phyloP scores from a whole-genome alignment of 2,888 invertebrate genomes.

The Anagyrus pseudococci region DNA sequence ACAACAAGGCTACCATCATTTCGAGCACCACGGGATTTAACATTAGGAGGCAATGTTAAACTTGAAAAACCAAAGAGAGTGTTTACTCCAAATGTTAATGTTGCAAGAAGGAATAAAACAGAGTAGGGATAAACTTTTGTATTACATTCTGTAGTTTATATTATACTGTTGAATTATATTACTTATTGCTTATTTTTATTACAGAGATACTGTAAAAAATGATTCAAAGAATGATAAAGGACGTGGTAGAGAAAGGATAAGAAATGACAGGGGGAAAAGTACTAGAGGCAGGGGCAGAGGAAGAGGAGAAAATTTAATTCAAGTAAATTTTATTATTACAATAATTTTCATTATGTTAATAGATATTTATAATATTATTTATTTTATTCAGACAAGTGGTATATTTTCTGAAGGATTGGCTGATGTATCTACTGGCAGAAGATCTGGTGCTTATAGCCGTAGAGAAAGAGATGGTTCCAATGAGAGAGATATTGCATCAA shows the following conservation, averaged over 20 bases:
- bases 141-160: constrained; percentile 11
- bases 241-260: constrained; percentile 44
- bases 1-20: constrained; percentile 50
- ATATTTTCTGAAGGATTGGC: constrained; percentile 57
- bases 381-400: constrained; percentile 50
- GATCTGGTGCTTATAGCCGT: constrained; percentile 32
- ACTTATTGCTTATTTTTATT: constrained; percentile 31
- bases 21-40: constrained; percentile 56
- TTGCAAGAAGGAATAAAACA: constrained; percentile 56
- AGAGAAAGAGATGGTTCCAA: constrained; percentile 34
- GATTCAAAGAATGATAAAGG: constrained; percentile 42
- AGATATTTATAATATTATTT: constrained; percentile 6
- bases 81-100: constrained; percentile 58
- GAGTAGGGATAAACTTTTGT: constrained; percentile 48
- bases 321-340: constrained; percentile 43
- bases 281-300: constrained; percentile 46
- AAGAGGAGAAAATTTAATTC: constrained; percentile 50
- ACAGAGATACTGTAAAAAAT: constrained; percentile 40
- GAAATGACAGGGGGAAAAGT: constrained; percentile 35
- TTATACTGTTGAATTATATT: constrained; percentile 5
- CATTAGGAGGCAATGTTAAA: constrained; percentile 55
- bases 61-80: constrained; percentile 54
- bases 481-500: constrained; percentile 39
- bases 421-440: constrained; percentile 40
- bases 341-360: constrained; percentile 17